These are phyloP conservation scores for Leptonema lineaticorne DNA, from an alignment of 1,140 invertebrate species.

Conservation along the genomic window DNA sequence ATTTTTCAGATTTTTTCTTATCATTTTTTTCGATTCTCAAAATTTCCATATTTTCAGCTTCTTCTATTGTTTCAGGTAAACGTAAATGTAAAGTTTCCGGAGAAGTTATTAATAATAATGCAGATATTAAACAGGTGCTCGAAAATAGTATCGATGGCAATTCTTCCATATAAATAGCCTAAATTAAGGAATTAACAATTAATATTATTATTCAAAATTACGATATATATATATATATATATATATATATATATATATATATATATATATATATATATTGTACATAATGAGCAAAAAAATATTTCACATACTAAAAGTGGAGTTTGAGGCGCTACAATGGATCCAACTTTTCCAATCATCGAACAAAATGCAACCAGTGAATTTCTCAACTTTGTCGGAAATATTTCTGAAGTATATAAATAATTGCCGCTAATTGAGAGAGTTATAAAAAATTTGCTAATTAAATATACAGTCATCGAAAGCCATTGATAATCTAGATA, in stretches of 20 bases:
- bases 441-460: conserved; percentile 69
- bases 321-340: conserved; percentile 68
- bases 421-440: conserved; percentile 64
- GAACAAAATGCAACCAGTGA: conserved; percentile 65
- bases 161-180: conserved; percentile 41
- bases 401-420: conserved; percentile 66
- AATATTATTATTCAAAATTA: too few relatives aligned
- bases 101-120: conserved; percentile 56
- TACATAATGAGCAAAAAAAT: too few relatives aligned
- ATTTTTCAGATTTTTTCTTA: too few relatives aligned
- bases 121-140: conserved; percentile 59
- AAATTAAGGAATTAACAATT: too few relatives aligned
- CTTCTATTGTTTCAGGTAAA: conserved; percentile 62
- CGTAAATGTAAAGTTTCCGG: conserved; percentile 62
- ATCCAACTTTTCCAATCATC: conserved; percentile 68
- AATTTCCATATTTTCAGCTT: conserved; percentile 51
- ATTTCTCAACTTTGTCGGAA: conserved; percentile 64
- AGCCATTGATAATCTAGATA: conserved; percentile 32
- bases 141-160: conserved; percentile 67
- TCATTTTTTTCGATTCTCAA: neutral
- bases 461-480: conserved; percentile 49
- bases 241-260: too few relatives aligned
- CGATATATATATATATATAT: too few relatives aligned
- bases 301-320: conserved; percentile 65
- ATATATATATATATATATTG: too few relatives aligned